A percentile compares a stretch with the other conserved stretches of the same genome.
Conservation (phyloP, 2,888 invertebrate genomes). For the Charanyca ferruginea region DNA sequence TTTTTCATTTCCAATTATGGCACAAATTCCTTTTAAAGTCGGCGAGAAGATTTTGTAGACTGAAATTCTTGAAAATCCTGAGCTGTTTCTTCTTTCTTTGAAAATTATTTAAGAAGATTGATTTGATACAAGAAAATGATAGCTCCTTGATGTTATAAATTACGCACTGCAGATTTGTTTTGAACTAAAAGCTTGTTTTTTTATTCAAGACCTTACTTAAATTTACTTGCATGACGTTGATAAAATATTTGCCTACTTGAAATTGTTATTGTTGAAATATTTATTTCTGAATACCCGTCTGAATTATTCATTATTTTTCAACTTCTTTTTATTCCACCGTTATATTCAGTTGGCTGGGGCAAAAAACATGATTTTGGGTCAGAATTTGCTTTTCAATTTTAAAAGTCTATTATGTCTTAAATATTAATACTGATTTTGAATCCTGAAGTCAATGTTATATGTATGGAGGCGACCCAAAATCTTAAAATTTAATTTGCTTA, state of each 20-base stretch:
- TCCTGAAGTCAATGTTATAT: conserved; percentile 61
- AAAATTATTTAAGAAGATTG: conserved; percentile 14
- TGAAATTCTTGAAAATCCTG: conserved; percentile 16
- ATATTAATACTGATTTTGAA: conserved; percentile 48
- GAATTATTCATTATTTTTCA: conserved; percentile 56
- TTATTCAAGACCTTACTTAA: background rate
- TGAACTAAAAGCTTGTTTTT: background rate
- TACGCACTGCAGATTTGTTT: background rate
- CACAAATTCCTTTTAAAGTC: conserved; percentile 19
- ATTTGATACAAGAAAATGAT: conserved; percentile 19
- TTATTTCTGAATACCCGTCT: conserved; percentile 10
- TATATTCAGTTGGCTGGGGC: conserved; percentile 34
- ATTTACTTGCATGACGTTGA: conserved; percentile 1
- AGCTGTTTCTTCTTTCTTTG: conserved; percentile 6
- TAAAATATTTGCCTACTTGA: conserved; percentile 7
- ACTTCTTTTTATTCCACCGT: conserved; percentile 49
- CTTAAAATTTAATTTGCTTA: conserved; percentile 6
- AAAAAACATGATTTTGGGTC: conserved; percentile 51
- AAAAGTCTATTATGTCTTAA: conserved; percentile 26
- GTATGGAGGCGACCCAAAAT: conserved; percentile 52
- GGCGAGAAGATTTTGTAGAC: conserved; percentile 3
- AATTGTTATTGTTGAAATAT: conserved; percentile 22
- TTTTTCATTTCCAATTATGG: conserved; percentile 45
- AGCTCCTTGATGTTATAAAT: no score
- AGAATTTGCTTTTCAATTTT: conserved; percentile 51